Conservation (phyloP, 2,113 vertebrate species). For the Amblyopsis rosae region DNA sequence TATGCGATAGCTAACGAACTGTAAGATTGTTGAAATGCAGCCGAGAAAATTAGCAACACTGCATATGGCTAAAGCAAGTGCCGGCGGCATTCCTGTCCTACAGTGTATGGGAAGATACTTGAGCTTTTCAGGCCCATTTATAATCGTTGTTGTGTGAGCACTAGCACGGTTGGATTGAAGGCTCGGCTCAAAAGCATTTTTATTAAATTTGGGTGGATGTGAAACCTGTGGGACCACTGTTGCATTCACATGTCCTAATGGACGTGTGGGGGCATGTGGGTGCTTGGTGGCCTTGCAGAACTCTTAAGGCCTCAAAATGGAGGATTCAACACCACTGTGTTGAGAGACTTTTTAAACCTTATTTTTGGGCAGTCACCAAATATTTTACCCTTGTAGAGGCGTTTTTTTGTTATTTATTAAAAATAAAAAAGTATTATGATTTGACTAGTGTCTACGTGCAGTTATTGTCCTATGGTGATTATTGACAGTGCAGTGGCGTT, state of each 20-base stretch:
- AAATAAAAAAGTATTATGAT: no score
- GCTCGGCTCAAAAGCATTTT: neutral
- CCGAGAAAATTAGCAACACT: slow-evolving; percentile 36
- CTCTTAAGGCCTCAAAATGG: slow-evolving; percentile 22
- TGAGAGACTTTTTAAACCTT: no score
- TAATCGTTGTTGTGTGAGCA: neutral
- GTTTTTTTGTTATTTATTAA: no score
- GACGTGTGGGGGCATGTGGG: neutral
- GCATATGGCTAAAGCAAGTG: slow-evolving; percentile 15
- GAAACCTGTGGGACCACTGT: slow-evolving; percentile 3
- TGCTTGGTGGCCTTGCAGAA: slow-evolving; percentile 2
- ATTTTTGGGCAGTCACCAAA: no score
- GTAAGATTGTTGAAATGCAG: slow-evolving; percentile 25
- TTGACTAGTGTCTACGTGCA: no score
- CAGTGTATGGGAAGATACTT: neutral
- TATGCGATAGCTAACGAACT: slow-evolving; percentile 48
- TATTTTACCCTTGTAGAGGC: no score
- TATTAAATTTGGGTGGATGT: neutral
- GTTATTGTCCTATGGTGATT: no score
- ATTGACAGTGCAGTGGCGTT: no score
- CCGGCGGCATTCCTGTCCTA: slow-evolving; percentile 5
- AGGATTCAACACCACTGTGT: slow-evolving; percentile 6
- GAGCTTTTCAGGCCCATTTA: neutral
- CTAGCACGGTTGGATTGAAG: slow-evolving; percentile 2
- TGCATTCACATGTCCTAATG: neutral